Evolutionary conservation across 1,140 invertebrate species (phyloP).

Genomic region (Listronotus oregonensis): DNA sequence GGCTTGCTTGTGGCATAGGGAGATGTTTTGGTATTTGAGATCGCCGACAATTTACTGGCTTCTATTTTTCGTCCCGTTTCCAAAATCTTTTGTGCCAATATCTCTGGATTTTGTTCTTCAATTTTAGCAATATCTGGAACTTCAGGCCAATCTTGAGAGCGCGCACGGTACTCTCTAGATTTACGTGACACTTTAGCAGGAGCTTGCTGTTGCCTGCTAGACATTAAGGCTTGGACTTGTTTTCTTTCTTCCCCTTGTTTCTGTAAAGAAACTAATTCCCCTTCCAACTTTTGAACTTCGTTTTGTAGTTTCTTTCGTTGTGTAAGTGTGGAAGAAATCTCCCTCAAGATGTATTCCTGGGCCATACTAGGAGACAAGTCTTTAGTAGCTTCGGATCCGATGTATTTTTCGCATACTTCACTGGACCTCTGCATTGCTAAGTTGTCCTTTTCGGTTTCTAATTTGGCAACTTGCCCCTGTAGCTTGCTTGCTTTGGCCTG

Average conservation of each 20-base stretch:
- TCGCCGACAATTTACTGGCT: conserved; percentile 68
- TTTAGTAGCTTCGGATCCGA: conserved; percentile 58
- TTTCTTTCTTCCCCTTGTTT: conserved; percentile 69
- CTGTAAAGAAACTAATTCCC: conserved; percentile 75
- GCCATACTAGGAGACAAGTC: conserved; percentile 69
- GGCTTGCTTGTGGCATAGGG: conserved; percentile 34
- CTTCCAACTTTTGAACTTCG: conserved; percentile 75
- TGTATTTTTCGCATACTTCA: conserved; percentile 70
- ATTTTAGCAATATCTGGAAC: conserved; percentile 88
- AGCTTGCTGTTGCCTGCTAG: conserved; percentile 39
- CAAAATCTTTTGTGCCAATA: conserved; percentile 85
- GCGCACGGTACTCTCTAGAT: conserved; percentile 71
- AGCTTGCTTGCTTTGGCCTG: conserved; percentile 83
- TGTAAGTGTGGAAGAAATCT: conserved; percentile 80
- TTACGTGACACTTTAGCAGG: conserved; percentile 60
- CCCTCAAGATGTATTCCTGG: conserved; percentile 80
- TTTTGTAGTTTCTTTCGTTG: conserved; percentile 81
- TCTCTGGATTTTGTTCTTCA: conserved; percentile 88
- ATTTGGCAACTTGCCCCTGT: conserved; percentile 73
- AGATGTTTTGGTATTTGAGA: conserved; percentile 40
- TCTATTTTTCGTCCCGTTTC: conserved; percentile 87
- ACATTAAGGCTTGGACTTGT: conserved; percentile 56
- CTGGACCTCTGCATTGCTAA: conserved; percentile 70
- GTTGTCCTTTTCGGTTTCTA: conserved; percentile 73
- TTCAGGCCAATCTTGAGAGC: conserved; percentile 89